Evolutionary conservation across 2,888 invertebrate species (phyloP).

Genomic region (Phyto melanocephala): DNA sequence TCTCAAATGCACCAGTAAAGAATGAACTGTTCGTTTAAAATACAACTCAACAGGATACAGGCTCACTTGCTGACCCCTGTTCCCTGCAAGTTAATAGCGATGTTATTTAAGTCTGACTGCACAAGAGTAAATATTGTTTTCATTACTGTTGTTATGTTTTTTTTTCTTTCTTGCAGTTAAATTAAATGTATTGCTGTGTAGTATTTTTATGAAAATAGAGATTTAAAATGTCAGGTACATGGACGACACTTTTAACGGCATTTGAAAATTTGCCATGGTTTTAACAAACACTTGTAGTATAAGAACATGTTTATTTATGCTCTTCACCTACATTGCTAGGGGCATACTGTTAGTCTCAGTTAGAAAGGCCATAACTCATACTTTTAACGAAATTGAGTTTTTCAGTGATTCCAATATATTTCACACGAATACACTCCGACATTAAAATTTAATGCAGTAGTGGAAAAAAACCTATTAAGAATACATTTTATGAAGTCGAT

Average conservation of each 20-base stretch:
- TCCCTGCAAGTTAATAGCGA: background rate
- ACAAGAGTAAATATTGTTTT: background rate
- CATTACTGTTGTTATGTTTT: background rate
- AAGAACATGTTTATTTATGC: background rate
- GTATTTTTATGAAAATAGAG: background rate
- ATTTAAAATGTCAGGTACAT: constrained; percentile 3
- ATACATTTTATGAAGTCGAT: too few relatives aligned
- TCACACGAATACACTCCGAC: too few relatives aligned
- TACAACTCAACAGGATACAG: constrained; percentile 30
- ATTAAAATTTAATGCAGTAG: too few relatives aligned
- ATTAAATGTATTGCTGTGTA: constrained; percentile 3
- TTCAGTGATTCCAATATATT: too few relatives aligned
- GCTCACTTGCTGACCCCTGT: background rate
- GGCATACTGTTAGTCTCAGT: too few relatives aligned
- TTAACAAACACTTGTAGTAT: background rate
- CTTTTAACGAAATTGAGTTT: too few relatives aligned
- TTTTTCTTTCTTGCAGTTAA: background rate
- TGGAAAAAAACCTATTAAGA: too few relatives aligned
- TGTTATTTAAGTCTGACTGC: constrained; percentile 3
- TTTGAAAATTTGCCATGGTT: constrained; percentile 22
- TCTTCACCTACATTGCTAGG: too few relatives aligned
- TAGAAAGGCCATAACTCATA: too few relatives aligned
- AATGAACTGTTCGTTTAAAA: constrained; percentile 2
- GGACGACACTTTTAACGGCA: background rate
- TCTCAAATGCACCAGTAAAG: constrained; percentile 54